Evolutionary conservation across 2,888 invertebrate species (phyloP), one percentile per base, ranked within the genome.

Genomic region (Corythucha ciliata): DNA sequence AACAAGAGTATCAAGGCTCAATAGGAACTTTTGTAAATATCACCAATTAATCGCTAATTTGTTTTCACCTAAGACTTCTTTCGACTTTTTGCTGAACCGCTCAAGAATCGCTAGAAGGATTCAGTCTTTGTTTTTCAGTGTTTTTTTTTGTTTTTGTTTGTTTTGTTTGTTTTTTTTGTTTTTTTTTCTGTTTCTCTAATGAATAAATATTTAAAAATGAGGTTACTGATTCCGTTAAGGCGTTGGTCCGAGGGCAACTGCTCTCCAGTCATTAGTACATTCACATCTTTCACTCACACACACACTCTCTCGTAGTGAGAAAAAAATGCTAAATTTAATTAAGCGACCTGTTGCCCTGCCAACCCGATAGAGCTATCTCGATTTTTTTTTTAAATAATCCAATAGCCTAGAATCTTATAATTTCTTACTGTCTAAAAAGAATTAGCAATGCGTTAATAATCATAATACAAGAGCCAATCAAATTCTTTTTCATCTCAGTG

Each of bases 21-120:
- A 57, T 60, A 60, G 60, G 60, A 60, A 60, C 60, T 60, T 60
- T 60, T 60, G 60, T 60, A 60, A 55, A 57, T 60, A 60, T 60
- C 60, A 60, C 60, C 58, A 53, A 55, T 58, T 51, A 57, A 56
- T 58, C 54, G 57, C 36, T 41, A 49, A 49, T 49, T 41, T 49
- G 42, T 29, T 20, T 45, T 41, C 32, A 41, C 42, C 18, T 20
- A 48, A 36, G 20, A 32, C 20, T 45, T 45, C 22, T 29, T 20
- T 49, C 32, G 39, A 33, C 49, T 33, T 49, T 40, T 45, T 40
- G 24, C 50, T 36, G 51, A 51, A 54, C 45, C 50, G 45, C 47
- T 54, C 37, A 48, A 52, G 56, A 56, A 56, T 53, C 56, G 42
- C 56, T 56, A 56, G 53, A 14, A 53, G 56, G 56, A 56, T 56